Evolutionary conservation across 2,113 vertebrate genomes (phyloP).

Genomic region (Nansenia antarctica): DNA sequence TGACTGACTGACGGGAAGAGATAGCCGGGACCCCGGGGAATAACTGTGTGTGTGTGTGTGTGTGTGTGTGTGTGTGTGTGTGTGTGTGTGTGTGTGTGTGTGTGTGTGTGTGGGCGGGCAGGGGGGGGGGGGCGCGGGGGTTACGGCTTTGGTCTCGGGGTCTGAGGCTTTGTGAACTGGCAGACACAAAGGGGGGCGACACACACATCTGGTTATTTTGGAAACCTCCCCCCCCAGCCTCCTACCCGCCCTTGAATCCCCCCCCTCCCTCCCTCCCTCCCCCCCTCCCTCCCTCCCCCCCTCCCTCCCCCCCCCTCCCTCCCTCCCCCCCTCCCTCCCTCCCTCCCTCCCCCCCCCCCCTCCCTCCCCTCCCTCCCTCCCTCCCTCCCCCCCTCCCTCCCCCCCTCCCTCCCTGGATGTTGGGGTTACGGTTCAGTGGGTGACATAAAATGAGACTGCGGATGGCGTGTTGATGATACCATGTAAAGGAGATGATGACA

Average conservation of each 20-base stretch:
- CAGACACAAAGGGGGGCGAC: constrained; percentile 54
- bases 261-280: not conserved
- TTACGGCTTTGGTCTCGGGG: constrained; percentile 29
- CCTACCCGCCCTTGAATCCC: not conserved
- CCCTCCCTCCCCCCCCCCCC: no score
- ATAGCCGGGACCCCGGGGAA: constrained; percentile 52
- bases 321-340: no score
- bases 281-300: not conserved
- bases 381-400: no score
- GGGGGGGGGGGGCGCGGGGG: constrained; percentile 16
- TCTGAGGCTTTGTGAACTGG: constrained; percentile 60
- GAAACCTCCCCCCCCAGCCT: not conserved
- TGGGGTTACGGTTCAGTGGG: no score
- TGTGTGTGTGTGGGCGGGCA: no score
- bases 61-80: not conserved
- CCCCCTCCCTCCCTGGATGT: no score
- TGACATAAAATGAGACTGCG: no score
- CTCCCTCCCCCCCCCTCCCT: no score
- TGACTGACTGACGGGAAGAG: constrained; percentile 59
- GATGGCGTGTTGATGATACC: no score
- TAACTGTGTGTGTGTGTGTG: constrained; percentile 24
- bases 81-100: not conserved
- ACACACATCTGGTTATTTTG: constrained; percentile 64
- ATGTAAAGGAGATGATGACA: no score
- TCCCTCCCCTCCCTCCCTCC: not conserved